Conservation (phyloP, 2,888 invertebrate species). For the Embidobia sp. region DNA sequence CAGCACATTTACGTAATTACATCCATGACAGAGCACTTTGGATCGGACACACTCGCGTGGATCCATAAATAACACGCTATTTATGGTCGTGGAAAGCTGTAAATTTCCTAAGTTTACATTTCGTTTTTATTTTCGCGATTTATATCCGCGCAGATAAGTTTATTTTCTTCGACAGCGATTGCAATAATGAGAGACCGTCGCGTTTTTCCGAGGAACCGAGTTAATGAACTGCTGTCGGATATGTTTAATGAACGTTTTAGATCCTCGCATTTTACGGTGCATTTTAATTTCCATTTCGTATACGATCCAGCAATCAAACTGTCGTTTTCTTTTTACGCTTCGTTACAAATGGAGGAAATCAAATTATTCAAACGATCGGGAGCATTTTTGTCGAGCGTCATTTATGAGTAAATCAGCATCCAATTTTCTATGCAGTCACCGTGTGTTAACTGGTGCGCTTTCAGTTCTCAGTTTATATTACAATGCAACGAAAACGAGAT, state of each 20-base stretch:
- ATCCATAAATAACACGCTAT: constrained; percentile 47
- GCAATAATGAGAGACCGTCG: constrained; percentile 43
- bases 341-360: background rate
- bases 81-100: constrained; percentile 39
- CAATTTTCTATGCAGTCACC: too few species aligned
- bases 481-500: too few species aligned
- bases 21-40: constrained; percentile 5
- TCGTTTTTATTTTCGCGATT: constrained; percentile 41
- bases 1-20: constrained; percentile 30
- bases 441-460: too few species aligned
- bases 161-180: constrained; percentile 49
- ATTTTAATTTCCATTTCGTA: constrained; percentile 36
- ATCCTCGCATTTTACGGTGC: constrained; percentile 10
- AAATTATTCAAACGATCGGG: constrained; percentile 11
- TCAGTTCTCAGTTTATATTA: too few species aligned
- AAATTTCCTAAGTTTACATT: constrained; percentile 47
- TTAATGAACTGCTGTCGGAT: constrained; percentile 50
- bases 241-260: constrained; percentile 41
- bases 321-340: background rate
- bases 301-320: constrained; percentile 1
- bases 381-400: background rate
- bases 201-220: constrained; percentile 11
- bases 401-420: too few species aligned
- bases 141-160: constrained; percentile 36
- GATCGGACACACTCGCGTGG: constrained; percentile 17